Conservation (phyloP, 2,113 vertebrate species). For the Tachuris rubrigastra region DNA sequence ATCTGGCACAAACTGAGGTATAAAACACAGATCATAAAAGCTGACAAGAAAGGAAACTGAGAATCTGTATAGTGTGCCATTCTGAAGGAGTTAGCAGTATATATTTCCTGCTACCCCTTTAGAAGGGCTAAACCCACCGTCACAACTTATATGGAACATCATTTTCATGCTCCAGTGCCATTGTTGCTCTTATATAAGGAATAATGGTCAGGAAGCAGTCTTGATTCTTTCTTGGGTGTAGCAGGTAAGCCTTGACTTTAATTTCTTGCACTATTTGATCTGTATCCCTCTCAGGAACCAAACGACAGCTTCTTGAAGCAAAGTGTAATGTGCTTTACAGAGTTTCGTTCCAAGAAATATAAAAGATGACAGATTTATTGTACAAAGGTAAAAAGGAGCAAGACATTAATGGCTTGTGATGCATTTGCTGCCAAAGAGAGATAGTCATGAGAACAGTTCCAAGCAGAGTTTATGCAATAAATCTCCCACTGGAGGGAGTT, state of each 20-base stretch:
- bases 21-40: background rate
- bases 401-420: background rate
- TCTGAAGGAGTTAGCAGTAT: background rate
- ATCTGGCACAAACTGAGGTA: background rate
- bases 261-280: background rate
- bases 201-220: background rate
- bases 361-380: background rate
- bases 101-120: background rate
- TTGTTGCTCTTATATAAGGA: background rate
- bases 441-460: background rate
- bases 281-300: background rate
- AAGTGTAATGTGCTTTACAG: background rate
- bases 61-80: background rate
- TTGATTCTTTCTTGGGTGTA: background rate
- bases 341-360: background rate
- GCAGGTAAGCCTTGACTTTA: background rate
- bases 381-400: background rate
- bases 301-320: background rate
- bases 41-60: background rate
- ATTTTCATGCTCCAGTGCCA: background rate
- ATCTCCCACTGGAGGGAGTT: slow-evolving; percentile 67
- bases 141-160: background rate
- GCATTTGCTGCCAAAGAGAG: background rate
- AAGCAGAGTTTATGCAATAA: slow-evolving; percentile 7
- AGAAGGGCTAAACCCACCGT: background rate